Evolutionary conservation across 2,888 invertebrate genomes (phyloP).

Genomic region (Salticus scenicus): DNA sequence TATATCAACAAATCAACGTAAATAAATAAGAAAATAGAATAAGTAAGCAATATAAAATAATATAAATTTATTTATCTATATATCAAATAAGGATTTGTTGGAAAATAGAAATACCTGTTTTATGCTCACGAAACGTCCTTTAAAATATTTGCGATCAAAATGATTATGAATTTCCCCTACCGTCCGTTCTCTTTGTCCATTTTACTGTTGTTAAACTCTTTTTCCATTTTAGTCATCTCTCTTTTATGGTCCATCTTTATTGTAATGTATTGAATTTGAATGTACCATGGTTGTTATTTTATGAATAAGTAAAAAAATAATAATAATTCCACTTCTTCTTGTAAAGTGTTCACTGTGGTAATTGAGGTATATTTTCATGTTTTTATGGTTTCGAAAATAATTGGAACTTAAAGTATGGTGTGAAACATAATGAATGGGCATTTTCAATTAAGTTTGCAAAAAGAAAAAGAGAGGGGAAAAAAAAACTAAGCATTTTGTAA

Average conservation of each 20-base stretch:
- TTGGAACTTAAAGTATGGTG: background rate
- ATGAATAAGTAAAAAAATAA: background rate
- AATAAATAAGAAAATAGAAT: too few species aligned
- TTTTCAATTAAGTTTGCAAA: too few species aligned
- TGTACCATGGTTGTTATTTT: background rate
- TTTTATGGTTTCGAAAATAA: background rate
- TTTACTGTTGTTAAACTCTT: slow-evolving; percentile 1
- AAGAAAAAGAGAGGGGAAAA: too few species aligned
- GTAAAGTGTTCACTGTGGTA: background rate
- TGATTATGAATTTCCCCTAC: background rate
- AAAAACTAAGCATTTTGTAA: background rate
- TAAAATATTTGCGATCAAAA: background rate
- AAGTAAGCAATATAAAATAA: too few species aligned
- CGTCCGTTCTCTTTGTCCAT: background rate
- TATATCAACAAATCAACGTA: too few species aligned
- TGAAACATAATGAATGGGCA: too few species aligned
- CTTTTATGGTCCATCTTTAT: background rate
- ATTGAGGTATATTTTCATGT: background rate
- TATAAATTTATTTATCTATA: too few species aligned
- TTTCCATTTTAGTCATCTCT: background rate
- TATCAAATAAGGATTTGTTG: too few species aligned
- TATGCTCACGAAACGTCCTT: background rate
- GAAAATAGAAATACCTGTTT: too few species aligned
- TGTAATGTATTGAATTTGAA: background rate
- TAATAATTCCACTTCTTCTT: background rate